phyloP scores from a whole-genome alignment of 2,888 invertebrate genomes.

The Caenorhabditis sinica region DNA sequence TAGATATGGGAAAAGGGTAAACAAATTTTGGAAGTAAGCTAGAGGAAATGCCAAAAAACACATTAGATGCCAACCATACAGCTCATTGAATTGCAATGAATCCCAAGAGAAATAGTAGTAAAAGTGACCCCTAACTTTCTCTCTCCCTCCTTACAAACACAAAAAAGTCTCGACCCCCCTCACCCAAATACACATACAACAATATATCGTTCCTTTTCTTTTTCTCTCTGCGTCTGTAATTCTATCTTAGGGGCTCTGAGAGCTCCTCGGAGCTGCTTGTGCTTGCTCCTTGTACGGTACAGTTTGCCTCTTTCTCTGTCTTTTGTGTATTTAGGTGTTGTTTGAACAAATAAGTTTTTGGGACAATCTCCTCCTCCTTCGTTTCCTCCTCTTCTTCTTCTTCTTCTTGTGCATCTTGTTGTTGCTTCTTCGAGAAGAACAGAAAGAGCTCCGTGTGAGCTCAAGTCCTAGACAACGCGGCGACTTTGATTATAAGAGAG shows the following conservation, averaged over 20 bases:
- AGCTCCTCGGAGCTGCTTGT: constrained; percentile 42
- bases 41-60: constrained; percentile 25
- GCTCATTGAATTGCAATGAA: constrained; percentile 35
- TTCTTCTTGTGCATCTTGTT: constrained; percentile 33
- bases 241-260: constrained; percentile 27
- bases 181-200: constrained; percentile 43
- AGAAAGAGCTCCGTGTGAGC: not conserved
- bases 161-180: constrained; percentile 39
- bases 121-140: constrained; percentile 35
- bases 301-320: constrained; percentile 2
- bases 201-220: constrained; percentile 38
- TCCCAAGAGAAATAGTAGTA: constrained; percentile 41
- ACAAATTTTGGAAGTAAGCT: constrained; percentile 11
- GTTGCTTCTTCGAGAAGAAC: constrained; percentile 22
- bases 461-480: constrained; percentile 31
- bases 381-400: not conserved
- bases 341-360: constrained; percentile 56
- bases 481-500: constrained; percentile 7
- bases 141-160: constrained; percentile 18
- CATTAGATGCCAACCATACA: constrained; percentile 35
- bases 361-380: constrained; percentile 27
- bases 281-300: constrained; percentile 51
- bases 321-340: constrained; percentile 53
- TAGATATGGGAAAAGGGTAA: not conserved
- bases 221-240: constrained; percentile 39